phyloP scores from a whole-genome alignment of 1,140 invertebrate genomes.

The Drosophila equinoxialis region DNA sequence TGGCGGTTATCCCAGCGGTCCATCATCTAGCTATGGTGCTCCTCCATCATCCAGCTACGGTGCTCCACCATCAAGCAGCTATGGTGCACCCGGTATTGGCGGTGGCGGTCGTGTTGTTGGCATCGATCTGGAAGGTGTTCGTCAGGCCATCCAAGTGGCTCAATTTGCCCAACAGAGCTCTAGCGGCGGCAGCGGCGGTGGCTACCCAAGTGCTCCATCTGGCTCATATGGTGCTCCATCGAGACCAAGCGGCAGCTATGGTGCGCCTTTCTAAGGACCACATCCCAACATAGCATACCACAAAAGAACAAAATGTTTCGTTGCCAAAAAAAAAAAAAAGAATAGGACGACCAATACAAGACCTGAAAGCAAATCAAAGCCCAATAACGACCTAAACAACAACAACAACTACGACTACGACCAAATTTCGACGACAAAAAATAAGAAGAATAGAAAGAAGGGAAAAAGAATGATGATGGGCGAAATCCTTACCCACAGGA shows the following conservation, averaged over 20 bases:
- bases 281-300: conserved; percentile 26
- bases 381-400: conserved; percentile 35
- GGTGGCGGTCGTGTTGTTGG: conserved; percentile 86
- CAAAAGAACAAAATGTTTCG: conserved; percentile 44
- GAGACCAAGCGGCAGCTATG: conserved; percentile 78
- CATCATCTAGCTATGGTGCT: conserved; percentile 83
- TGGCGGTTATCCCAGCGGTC: conserved; percentile 82
- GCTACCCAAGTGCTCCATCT: conserved; percentile 74
- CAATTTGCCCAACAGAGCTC: conserved; percentile 86
- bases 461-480: background rate
- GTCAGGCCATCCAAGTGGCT: conserved; percentile 87
- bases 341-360: background rate
- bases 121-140: conserved; percentile 86
- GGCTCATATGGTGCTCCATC: conserved; percentile 83
- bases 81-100: conserved; percentile 85
- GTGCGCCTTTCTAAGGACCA: conserved; percentile 82
- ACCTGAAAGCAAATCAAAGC: background rate
- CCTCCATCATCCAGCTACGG: conserved; percentile 85
- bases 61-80: conserved; percentile 84
- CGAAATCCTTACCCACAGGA: background rate
- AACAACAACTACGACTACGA: conserved; percentile 24
- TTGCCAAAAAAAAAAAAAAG: conserved; percentile 72
- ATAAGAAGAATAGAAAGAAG: background rate
- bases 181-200: conserved; percentile 74
- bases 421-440: background rate